Percentiles rank a stretch among this genome's conserved stretches.
Conservation (phyloP, 2,888 invertebrate species). For the Penaeus monodon region DNA sequence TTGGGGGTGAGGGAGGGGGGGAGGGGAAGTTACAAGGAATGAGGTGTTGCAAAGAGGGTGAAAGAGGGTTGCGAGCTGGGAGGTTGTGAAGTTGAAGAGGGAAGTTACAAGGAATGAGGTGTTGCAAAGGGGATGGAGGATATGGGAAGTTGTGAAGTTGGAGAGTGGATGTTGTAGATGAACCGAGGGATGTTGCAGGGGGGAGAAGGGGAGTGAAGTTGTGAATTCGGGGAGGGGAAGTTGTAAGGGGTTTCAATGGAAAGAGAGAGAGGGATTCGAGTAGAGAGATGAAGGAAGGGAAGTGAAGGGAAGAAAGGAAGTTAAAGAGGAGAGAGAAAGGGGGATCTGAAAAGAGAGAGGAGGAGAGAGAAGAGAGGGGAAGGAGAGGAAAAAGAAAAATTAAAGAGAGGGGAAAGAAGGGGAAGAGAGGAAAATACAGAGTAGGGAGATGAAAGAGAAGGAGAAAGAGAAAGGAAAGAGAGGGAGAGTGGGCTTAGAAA, state of each 20-base stretch:
- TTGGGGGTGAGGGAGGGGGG: background rate
- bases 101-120: background rate
- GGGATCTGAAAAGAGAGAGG: no score
- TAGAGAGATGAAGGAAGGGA: no score
- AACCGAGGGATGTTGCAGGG: background rate
- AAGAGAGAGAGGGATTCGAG: no score
- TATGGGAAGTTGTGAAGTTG: background rate
- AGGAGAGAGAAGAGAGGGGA: no score
- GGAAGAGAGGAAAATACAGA: no score
- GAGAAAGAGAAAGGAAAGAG: no score
- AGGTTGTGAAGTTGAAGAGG: background rate
- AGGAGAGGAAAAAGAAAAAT: no score
- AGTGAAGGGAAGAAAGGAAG: no score
- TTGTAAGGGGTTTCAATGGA: no score
- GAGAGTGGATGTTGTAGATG: background rate
- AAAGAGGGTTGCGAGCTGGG: background rate
- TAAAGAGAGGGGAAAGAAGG: no score
- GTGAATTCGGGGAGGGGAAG: background rate
- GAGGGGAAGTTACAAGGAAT: background rate
- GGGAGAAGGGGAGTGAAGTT: background rate
- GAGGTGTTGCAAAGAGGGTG: background rate
- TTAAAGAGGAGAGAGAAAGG: no score
- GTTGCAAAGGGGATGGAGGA: background rate
- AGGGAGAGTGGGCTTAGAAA: rapidly evolving
- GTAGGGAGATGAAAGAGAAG: no score